These are phyloP conservation scores for Autographa pulchrina DNA, from an alignment of 2,888 invertebrate genomes.

Conservation along the genomic window DNA sequence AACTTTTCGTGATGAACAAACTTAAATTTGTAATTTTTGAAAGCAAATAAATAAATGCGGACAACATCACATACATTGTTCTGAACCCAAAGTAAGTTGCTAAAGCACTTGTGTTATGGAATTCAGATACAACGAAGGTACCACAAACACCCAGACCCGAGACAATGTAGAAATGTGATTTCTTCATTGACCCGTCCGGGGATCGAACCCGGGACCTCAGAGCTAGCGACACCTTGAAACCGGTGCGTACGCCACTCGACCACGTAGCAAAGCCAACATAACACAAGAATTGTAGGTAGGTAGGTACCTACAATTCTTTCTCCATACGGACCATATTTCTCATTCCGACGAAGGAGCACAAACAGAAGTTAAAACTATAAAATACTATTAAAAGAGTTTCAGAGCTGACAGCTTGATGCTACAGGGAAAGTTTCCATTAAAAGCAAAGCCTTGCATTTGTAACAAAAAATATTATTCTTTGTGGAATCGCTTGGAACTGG, in stretches of 20 bases:
- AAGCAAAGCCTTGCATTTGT: slow-evolving; percentile 55
- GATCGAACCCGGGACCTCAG: too few species aligned
- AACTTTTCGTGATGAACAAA: background rate
- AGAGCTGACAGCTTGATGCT: slow-evolving; percentile 55
- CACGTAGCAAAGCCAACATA: too few species aligned
- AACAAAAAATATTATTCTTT: slow-evolving; percentile 59
- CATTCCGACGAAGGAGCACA: slow-evolving; percentile 21
- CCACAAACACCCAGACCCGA: too few species aligned
- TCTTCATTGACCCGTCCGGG: too few species aligned
- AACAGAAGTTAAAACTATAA: slow-evolving; percentile 57
- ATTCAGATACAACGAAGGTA: too few species aligned
- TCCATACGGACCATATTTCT: slow-evolving; percentile 43
- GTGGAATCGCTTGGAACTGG: slow-evolving; percentile 37
- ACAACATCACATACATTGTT: too few species aligned
- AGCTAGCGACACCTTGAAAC: too few species aligned
- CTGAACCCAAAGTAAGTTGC: too few species aligned
- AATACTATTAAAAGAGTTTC: slow-evolving; percentile 58
- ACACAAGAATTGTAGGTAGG: too few species aligned
- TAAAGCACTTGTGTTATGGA: too few species aligned
- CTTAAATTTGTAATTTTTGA: background rate
- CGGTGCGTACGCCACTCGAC: too few species aligned
- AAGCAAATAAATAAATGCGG: slow-evolving; percentile 2
- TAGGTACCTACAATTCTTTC: slow-evolving; percentile 23
- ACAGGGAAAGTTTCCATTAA: slow-evolving; percentile 60
- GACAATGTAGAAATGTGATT: too few species aligned